Evolutionary conservation across 2,888 invertebrate species (phyloP).

Genomic region (Troides oblongomaculatus): DNA sequence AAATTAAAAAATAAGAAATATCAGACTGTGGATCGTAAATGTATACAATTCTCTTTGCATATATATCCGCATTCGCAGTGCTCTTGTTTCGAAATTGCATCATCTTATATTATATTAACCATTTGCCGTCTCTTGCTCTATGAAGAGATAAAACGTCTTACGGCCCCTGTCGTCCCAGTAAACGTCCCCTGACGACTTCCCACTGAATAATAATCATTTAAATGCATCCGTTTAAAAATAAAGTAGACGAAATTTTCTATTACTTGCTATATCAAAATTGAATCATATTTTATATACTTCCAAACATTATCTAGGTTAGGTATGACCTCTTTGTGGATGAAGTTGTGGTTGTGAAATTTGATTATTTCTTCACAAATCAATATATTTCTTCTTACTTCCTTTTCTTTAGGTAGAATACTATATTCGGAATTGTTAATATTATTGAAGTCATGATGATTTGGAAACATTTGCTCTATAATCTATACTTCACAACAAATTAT

Average conservation of each 20-base stretch:
- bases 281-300: background rate
- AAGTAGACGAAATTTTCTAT: slow-evolving; percentile 16
- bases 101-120: slow-evolving; percentile 40
- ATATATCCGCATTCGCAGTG: slow-evolving; percentile 13
- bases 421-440: no score
- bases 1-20: no score
- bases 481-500: no score
- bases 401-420: no score
- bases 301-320: background rate
- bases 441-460: no score
- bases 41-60: slow-evolving; percentile 11
- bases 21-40: no score
- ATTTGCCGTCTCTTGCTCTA: slow-evolving; percentile 34
- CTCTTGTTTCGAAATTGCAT: slow-evolving; percentile 31
- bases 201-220: slow-evolving; percentile 36
- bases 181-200: slow-evolving; percentile 33
- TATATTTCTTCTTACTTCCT: no score
- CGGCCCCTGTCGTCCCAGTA: slow-evolving; percentile 39
- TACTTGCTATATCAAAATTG: slow-evolving; percentile 5
- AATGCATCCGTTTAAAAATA: slow-evolving; percentile 39
- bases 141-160: slow-evolving; percentile 42
- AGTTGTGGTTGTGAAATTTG: background rate
- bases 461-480: no score
- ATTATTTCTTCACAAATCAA: background rate
- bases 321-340: background rate